A percentile compares a stretch with the other conserved stretches of the same genome.
These are phyloP conservation scores for Zoanthus sansibaricus DNA, from an alignment of 92 coral and sea anemone genomes.

Conservation along the genomic window DNA sequence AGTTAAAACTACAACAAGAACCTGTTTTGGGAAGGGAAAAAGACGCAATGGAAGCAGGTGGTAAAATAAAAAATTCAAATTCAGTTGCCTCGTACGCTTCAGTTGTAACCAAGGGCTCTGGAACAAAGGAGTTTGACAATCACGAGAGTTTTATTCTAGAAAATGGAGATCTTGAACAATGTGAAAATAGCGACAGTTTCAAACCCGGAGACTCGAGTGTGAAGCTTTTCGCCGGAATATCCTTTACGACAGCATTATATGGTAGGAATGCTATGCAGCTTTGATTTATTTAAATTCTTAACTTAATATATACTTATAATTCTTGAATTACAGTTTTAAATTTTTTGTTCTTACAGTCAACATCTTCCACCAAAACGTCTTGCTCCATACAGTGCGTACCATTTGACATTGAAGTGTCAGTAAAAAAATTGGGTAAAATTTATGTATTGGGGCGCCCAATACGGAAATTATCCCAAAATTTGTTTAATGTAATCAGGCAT, in stretches of 20 bases:
- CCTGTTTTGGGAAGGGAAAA: slow-evolving; percentile 84
- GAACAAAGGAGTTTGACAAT: slow-evolving; percentile 41
- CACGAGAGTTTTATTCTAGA: neutral
- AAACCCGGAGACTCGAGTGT: slow-evolving; percentile 12
- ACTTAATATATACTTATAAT: neutral
- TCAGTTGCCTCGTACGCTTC: slow-evolving; percentile 77
- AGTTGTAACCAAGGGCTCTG: slow-evolving; percentile 80
- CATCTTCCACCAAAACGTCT: too few species aligned
- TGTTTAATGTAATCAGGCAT: too few species aligned
- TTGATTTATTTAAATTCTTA: neutral
- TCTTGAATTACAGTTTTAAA: too few species aligned
- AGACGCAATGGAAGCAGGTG: slow-evolving; percentile 56
- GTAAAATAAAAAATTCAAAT: neutral
- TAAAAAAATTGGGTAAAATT: too few species aligned
- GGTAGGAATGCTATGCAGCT: slow-evolving; percentile 20
- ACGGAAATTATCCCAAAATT: too few species aligned
- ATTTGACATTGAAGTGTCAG: too few species aligned
- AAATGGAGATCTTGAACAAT: slow-evolving; percentile 5
- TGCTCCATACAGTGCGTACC: too few species aligned
- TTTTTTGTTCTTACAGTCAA: too few species aligned
- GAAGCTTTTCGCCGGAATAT: neutral
- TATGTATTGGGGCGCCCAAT: too few species aligned
- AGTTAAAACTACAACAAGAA: slow-evolving; percentile 80
- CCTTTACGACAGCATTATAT: slow-evolving; percentile 32
- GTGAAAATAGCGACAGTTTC: slow-evolving; percentile 13